Base-by-base conservation (phyloP, 37 sponge, comb jelly and placozoan genomes). In the Geodia barretti region DNA sequence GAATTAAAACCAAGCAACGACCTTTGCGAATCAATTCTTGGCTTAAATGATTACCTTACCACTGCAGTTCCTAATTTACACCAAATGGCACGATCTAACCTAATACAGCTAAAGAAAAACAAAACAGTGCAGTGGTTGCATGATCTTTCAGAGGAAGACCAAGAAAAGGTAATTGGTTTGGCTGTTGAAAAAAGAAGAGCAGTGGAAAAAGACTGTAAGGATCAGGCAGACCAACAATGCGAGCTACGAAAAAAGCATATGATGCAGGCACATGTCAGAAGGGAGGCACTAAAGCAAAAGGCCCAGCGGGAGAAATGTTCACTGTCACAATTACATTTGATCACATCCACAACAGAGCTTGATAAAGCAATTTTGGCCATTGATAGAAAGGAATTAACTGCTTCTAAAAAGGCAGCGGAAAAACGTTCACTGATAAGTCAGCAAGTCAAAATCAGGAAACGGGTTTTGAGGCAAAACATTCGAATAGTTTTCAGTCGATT, bases 1-100 rank as follows among this genome's bases (percentile, higher is more conserved):
- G 64, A 61, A 62, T 19, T 86, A 58, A 73, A 62, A 2, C 87
- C 87, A 9, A 86, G 69, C 31, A 86, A 86, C 64, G 87, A 86
- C 42, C 3, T 86, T 19, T 79, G 87, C 73, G 87, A 86, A 39
- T 73, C 75, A 31, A 72, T 86, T 1, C 75, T 86, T 2, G 87
- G 87, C 30, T 74, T 84, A 9, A 84, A 84, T 41, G 84, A 84
- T 39, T 76, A 76, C 25, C 37, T 84, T 39, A 41, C 70, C 4
- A 79, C 74, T 19, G 75, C 75, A 20, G 63, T 86, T 14, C 79
- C 87, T 28, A 86, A 79, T 33, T 21, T 79, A 5, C 39, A 35
- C 42, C 87, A 78, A 65, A 8, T 78, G 35, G 58, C 87, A 62
- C 63, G 62, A 26, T 65, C 75, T 24, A 86, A 86, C 58, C 64